Base-by-base conservation (phyloP, 2,888 invertebrate species). In the Alloplasta piceator region DNA sequence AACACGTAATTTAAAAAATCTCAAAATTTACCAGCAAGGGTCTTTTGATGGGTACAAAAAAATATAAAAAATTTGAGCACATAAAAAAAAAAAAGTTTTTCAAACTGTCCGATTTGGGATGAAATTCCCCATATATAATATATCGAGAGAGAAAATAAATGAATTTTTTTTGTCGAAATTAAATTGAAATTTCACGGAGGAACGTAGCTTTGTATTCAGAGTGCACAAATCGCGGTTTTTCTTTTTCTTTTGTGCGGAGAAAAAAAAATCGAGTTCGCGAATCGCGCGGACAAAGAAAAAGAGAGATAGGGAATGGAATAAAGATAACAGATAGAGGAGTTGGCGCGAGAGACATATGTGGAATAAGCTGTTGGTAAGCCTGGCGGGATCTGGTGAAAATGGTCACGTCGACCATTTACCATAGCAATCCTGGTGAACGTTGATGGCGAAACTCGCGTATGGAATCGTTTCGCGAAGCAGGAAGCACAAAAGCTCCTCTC, bases 381-480 rank as follows among this genome's bases (percentile, higher is more conserved):
- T 73, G 56, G 46, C 7, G 66, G 64, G 73, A 77, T 77, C 77
- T 73, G 73, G 73, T 81, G 77, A 74, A 60, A 81, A 81, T 77
- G 77, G 77, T 77, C 77, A 77, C 80, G 80, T 81, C 64, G 73
- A 46, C 70, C 77, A 81, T 81, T 81, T 74, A 77, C 77, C 68
- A 60, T 52, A 66, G 60, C 80, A 70, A 77, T 81, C 70, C 73
- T 73, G 66, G 60, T 67, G 68, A 68, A 73, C 60, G 80, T 73
- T 81, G 77, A 77, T 77, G 68, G 80, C 66, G 26, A 73, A 73
- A 39, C 70, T 52, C 52, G 52, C 72, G 41, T 46, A 58, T 46
- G 76, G 63, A 63, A 73, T 76, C 80, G 72, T 80, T 80, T 64
- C 63, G 58, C 67, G 61, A 60, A 73, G 55, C 61, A 26, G 66